phyloP scores from a whole-genome alignment of 2,797 vertebrate genomes.

The Furcifer pardalis region DNA sequence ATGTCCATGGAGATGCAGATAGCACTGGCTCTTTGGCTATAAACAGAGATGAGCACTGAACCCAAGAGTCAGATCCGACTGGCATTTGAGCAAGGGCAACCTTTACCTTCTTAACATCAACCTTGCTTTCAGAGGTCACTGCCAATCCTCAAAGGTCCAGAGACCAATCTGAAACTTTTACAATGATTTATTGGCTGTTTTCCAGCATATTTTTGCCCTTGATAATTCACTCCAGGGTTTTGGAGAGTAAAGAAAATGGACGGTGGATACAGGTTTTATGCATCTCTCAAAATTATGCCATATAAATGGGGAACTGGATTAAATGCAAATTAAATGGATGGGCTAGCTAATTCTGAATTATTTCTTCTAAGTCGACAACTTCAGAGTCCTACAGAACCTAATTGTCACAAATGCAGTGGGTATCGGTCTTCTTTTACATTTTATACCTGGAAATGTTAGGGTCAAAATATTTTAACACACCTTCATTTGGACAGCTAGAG shows the following conservation, averaged over 20 bases:
- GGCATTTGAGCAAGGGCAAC: no score
- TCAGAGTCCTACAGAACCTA: background rate
- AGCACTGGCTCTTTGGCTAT: no score
- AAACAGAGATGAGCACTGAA: no score
- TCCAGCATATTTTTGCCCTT: background rate
- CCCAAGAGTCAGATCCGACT: no score
- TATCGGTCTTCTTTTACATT: background rate
- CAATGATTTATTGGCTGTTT: fast-evolving
- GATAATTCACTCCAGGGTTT: background rate
- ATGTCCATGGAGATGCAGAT: no score
- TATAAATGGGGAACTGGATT: no score
- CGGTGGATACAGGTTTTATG: background rate
- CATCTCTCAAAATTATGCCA: background rate
- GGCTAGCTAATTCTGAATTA: background rate
- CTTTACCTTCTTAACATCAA: no score
- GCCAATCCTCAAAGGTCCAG: background rate
- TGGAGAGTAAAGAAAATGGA: background rate
- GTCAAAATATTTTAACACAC: background rate
- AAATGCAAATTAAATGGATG: background rate
- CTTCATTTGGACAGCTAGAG: background rate
- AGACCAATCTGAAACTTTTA: background rate
- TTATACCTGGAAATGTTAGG: background rate
- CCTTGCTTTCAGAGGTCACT: background rate
- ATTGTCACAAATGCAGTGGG: background rate
- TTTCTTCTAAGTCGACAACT: no score